phyloP scores from a whole-genome alignment of 2,113 vertebrate genomes.

The Acrocephalus kingi region DNA sequence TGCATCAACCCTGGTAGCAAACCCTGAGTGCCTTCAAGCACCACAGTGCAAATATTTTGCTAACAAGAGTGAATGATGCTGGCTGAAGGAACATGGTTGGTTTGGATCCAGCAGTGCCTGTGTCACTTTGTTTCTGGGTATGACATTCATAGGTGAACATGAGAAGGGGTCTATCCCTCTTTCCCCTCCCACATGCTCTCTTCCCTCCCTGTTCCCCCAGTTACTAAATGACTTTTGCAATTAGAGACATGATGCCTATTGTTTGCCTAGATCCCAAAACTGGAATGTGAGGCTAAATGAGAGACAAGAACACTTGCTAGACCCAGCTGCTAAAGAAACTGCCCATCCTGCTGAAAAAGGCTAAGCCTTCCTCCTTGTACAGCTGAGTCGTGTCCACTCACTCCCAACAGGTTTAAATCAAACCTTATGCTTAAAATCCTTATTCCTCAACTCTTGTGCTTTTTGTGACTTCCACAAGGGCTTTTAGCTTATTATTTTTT shows the following conservation, averaged over 20 bases:
- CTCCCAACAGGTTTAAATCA: not conserved
- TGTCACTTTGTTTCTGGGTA: not conserved
- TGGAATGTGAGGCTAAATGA: not conserved
- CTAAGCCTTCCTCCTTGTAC: not conserved
- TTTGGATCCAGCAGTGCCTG: not conserved
- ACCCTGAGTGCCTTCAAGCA: not conserved
- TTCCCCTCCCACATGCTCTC: not conserved
- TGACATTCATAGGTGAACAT: not conserved
- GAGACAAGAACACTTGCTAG: not conserved
- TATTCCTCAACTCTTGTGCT: not conserved
- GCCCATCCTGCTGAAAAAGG: not conserved
- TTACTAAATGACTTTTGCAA: not conserved
- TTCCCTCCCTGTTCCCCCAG: not conserved
- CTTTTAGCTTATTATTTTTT: not conserved
- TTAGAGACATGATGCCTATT: not conserved
- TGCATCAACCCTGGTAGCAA: not conserved
- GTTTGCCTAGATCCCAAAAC: not conserved
- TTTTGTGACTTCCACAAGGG: not conserved
- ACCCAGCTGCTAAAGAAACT: not conserved
- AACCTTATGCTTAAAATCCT: not conserved
- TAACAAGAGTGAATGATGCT: not conserved
- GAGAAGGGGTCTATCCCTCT: not conserved
- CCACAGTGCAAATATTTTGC: not conserved
- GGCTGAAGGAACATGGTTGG: not conserved
- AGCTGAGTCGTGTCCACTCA: fast-evolving